phyloP scores from a whole-genome alignment of 1,140 invertebrate genomes.

The Hylaeus anthracinus region DNA sequence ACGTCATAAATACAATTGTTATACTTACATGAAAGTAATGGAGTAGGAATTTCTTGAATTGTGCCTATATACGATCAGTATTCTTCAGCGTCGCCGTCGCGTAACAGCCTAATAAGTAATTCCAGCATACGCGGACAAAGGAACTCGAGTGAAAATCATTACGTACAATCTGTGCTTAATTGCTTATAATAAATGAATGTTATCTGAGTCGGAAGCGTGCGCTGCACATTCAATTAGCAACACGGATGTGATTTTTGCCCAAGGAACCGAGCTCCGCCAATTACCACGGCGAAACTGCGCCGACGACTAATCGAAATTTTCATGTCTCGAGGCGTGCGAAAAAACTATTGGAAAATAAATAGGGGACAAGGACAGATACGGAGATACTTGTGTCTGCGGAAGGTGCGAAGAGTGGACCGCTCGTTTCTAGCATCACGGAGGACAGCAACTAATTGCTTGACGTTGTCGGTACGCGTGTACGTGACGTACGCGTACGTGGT shows the following conservation, averaged over 20 bases:
- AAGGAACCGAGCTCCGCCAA: background rate
- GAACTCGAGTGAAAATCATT: background rate
- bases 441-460: slow-evolving; percentile 48
- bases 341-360: slow-evolving; percentile 11
- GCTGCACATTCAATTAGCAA: background rate
- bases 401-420: slow-evolving; percentile 21
- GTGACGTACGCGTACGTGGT: slow-evolving; percentile 38
- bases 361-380: background rate
- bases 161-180: background rate
- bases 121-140: too few species aligned
- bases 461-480: slow-evolving; percentile 38
- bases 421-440: slow-evolving; percentile 17
- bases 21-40: too few species aligned
- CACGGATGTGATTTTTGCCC: background rate
- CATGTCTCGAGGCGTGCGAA: background rate
- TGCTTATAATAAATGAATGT: background rate
- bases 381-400: background rate
- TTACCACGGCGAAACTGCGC: background rate
- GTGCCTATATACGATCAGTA: too few species aligned
- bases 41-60: too few species aligned
- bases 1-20: too few species aligned
- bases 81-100: too few species aligned
- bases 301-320: background rate
- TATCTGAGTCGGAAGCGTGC: background rate
- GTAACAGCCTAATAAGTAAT: too few species aligned